Evolutionary conservation across 2,797 vertebrate species (phyloP), one percentile per base, ranked within the genome.

Genomic region (Nannoperca australis): DNA sequence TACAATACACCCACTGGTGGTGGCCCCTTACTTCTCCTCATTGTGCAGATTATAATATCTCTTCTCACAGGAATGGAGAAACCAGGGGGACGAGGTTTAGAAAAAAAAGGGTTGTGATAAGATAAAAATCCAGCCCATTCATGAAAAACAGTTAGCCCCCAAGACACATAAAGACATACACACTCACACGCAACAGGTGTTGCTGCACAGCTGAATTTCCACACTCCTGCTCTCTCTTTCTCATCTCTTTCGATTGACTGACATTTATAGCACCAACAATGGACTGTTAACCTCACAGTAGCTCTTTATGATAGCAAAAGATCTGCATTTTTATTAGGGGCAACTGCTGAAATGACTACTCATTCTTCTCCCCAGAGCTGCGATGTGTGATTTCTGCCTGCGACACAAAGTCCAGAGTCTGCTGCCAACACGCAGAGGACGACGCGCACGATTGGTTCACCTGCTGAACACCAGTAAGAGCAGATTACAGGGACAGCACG

Each of bases 381-480:
- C 22, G 20, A 56, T 51, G 63, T 80, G 65, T 78, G 74, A 85
- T 76, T 73, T 66, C 75, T 71, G 74, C 70, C 58, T 66, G 69
- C 4, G 77, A 92, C 88, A 88, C 93, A 94, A 94, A 95, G 95
- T 95, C 93, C 93, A 94, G 89, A 95, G 93, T 94, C 92, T 90
- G 86, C 88, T 92, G 90, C 94, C 94, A 93, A 93, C 93, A 67
- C 89, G 85, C 86, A 54, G 78, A 73, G 49, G 78, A 81, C 93
- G 93, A 94, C 83, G 81, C 42, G 1, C 62, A 79, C 44, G 27
- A 67, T 7, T 24, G 42, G 55, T 72, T 83, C 72, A 85, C 70
- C 61, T 44, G 6, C 42, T 74, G 47, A 81, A 66, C 79, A 36
- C 32, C 65, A 44, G 44, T 54, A 68, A 30, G 38, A 40, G 51